A percentile compares a stretch with the other conserved stretches of the same genome.
phyloP scores from a whole-genome alignment of 2,888 invertebrate genomes.

The Scaptomyza parva region DNA sequence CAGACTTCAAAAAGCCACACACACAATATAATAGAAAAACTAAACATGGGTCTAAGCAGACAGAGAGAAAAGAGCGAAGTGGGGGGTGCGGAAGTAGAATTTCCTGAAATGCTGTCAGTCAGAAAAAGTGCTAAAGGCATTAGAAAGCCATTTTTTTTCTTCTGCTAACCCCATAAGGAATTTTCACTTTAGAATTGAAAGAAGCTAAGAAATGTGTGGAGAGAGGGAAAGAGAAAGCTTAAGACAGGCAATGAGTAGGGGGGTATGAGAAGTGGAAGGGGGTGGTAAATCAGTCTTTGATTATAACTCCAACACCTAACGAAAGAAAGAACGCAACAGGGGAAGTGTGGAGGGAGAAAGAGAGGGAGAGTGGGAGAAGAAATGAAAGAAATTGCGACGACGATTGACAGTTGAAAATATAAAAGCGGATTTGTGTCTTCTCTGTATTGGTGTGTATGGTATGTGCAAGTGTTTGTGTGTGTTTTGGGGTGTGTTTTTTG shows the following conservation, averaged over 20 bases:
- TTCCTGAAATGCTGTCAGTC: conserved; percentile 62
- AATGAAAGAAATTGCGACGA: conserved; percentile 60
- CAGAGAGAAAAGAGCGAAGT: neutral
- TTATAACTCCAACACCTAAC: conserved; percentile 78
- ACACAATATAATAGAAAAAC: conserved; percentile 47
- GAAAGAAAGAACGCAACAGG: conserved; percentile 12
- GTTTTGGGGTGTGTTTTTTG: conserved; percentile 8
- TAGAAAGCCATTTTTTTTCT: conserved; percentile 67
- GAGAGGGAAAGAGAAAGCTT: neutral
- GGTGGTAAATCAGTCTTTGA: conserved; percentile 58
- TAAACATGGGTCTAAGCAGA: neutral
- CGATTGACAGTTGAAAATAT: conserved; percentile 82
- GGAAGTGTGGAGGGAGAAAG: neutral
- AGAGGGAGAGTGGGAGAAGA: conserved; percentile 3
- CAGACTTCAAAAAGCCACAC: conserved; percentile 52
- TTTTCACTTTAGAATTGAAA: conserved; percentile 72
- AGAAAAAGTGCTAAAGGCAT: conserved; percentile 72
- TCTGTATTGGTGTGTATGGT: conserved; percentile 9
- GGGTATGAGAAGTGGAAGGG: conserved; percentile 1
- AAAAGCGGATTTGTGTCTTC: conserved; percentile 80
- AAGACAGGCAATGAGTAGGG: conserved; percentile 8
- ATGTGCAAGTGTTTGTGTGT: conserved; percentile 12
- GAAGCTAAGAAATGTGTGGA: conserved; percentile 20
- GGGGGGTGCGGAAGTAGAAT: neutral
- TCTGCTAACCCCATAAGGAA: conserved; percentile 53